Base-by-base conservation (phyloP, 2,113 vertebrate genomes). In the Drymodes brunneopygia region DNA sequence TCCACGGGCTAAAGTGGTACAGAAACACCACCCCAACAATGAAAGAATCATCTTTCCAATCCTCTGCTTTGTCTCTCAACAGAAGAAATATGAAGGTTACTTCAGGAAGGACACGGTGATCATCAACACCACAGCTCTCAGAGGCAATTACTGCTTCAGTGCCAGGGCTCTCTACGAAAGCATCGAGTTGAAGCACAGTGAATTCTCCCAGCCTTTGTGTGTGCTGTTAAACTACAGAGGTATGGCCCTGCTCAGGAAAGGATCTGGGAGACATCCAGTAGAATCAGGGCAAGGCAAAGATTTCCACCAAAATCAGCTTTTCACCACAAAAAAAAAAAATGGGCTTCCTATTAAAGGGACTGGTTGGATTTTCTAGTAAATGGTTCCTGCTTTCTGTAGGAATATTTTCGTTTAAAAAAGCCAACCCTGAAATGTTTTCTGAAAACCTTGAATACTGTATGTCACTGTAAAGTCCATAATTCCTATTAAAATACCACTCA, bases 121-220 rank as follows among this genome's bases (percentile, higher is more conserved):
- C n/a, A 77, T 97, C 2, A 16, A 93, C 31, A 58, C 84, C 54
- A 81, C 75, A 14, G 75, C 81, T 0, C 86, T 96, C 21, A 48
- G 24, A 20, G 93, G 92, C 58, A 94, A 83, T 33, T 95, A 96
- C 84, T 97, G 97, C n/a, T 36, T 97, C 33, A 95, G 58, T 50
- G 95, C 97, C 84, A 95, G 95, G 53, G 73, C 95, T 10, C 51
- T 84, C 54, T 80, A 47, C 4, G 74, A 89, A 15, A 89, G 45
- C 45, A 61, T 69, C 11, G 2, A 2, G 15, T 5, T 64, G 36
- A 96, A 96, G 78, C 11, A 89, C 94, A 97, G 97, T 1, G 8
- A 84, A 4, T 97, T 96, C 94, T 97, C 97, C 16, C 57, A 71
- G 17, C 95, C 97, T 0, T 25, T 91, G 23, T 97, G 97, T 45